phyloP scores from a whole-genome alignment of 2,888 invertebrate genomes.

The Sarcophaga subvicina region DNA sequence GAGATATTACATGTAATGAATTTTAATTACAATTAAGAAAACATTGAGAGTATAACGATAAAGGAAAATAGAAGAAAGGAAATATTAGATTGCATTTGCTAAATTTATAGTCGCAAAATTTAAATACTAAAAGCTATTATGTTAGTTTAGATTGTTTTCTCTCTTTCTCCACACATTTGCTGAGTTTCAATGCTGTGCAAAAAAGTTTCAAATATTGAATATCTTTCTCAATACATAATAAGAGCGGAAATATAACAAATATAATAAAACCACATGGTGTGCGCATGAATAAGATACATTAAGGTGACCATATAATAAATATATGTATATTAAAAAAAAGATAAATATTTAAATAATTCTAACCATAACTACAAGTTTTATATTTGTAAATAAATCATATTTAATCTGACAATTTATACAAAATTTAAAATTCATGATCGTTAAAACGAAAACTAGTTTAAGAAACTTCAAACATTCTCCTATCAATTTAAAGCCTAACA shows the following conservation, averaged over 20 bases:
- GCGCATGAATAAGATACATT: conserved; percentile 75
- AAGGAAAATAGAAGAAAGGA: background rate
- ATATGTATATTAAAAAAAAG: background rate
- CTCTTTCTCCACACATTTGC: background rate
- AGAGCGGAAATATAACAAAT: conserved; percentile 33
- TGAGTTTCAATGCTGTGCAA: conserved; percentile 7
- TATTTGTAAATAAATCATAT: no score
- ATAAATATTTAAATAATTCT: background rate
- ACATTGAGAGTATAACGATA: background rate
- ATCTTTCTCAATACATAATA: conserved; percentile 3
- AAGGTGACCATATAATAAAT: conserved; percentile 37
- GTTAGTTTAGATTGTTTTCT: background rate
- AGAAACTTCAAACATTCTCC: no score
- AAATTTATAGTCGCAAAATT: conserved; percentile 18
- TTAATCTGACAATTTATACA: no score
- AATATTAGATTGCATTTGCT: conserved; percentile 22
- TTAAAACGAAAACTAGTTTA: no score
- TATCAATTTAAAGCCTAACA: no score
- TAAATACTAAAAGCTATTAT: background rate
- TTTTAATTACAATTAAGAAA: background rate
- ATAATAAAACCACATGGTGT: conserved; percentile 78
- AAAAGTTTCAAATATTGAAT: conserved; percentile 25
- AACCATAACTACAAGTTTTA: no score
- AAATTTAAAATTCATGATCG: no score
- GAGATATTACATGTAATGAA: background rate